Conservation (phyloP, 2,113 vertebrate genomes). For the Dendropsophus ebraccatus region DNA sequence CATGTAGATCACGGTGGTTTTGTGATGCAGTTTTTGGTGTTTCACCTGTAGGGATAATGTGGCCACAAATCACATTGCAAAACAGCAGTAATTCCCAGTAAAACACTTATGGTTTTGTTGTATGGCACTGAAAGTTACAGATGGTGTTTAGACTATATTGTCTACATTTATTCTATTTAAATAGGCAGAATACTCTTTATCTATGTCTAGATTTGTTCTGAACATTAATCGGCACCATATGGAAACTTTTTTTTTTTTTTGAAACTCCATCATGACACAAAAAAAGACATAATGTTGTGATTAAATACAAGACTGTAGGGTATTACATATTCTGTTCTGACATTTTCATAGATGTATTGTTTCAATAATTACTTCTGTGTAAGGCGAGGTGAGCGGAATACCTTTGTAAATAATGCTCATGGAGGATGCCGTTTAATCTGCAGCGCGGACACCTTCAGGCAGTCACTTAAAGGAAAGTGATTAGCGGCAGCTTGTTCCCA, state of each 20-base stretch:
- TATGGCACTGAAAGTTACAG: neutral
- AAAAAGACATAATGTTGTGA: neutral
- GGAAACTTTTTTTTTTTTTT: neutral
- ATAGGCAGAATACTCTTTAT: neutral
- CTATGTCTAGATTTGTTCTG: neutral
- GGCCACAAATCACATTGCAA: too few species aligned
- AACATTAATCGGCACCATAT: slow-evolving; percentile 12
- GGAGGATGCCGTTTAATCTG: neutral
- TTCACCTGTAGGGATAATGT: too few species aligned
- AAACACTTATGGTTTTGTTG: neutral
- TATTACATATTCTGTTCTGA: neutral
- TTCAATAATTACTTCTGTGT: slow-evolving; percentile 2
- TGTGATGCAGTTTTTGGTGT: too few species aligned
- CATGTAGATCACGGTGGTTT: too few species aligned
- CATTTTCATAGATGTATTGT: neutral
- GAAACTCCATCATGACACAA: neutral
- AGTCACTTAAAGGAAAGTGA: neutral
- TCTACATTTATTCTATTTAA: neutral
- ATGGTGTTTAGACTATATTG: neutral
- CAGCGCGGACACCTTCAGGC: neutral
- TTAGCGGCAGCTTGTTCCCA: slow-evolving; percentile 2
- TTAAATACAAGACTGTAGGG: neutral
- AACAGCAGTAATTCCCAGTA: too few species aligned
- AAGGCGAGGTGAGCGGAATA: neutral
- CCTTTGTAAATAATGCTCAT: slow-evolving; percentile 10